These are phyloP conservation scores for Melipona bicolor DNA, from an alignment of 2,888 invertebrate genomes.

Conservation along the genomic window DNA sequence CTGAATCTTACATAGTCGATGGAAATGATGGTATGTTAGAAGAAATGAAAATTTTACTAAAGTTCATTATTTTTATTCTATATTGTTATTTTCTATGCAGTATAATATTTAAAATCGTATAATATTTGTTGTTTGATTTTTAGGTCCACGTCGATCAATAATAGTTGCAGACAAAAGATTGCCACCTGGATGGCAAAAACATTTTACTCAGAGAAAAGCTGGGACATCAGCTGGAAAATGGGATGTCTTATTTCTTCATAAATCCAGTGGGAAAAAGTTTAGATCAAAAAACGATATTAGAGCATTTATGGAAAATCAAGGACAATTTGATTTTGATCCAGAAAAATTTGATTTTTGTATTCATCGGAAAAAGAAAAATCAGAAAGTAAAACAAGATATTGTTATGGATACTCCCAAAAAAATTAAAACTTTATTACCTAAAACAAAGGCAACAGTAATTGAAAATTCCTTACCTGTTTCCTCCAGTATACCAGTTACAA, in stretches of 20 bases:
- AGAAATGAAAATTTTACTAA: background rate
- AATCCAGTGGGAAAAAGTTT: slow-evolving; percentile 87
- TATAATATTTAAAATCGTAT: background rate
- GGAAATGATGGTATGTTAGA: slow-evolving; percentile 76
- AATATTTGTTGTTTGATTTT: slow-evolving; percentile 33
- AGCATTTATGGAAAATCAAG: slow-evolving; percentile 84
- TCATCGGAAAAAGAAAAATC: slow-evolving; percentile 83
- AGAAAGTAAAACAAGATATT: slow-evolving; percentile 71
- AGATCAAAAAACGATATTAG: slow-evolving; percentile 87
- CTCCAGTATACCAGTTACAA: slow-evolving; percentile 44
- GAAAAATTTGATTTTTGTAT: slow-evolving; percentile 87
- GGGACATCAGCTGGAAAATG: slow-evolving; percentile 92
- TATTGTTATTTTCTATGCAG: background rate
- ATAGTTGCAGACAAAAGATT: slow-evolving; percentile 91
- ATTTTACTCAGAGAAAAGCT: slow-evolving; percentile 89
- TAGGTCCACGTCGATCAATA: slow-evolving; percentile 84
- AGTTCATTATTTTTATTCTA: background rate
- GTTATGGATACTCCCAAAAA: slow-evolving; percentile 75
- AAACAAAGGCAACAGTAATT: slow-evolving; percentile 70
- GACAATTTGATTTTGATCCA: slow-evolving; percentile 84
- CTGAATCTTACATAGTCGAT: slow-evolving; percentile 81
- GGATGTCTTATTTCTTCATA: slow-evolving; percentile 90
- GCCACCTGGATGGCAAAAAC: slow-evolving; percentile 92
- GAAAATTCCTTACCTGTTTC: slow-evolving; percentile 60
- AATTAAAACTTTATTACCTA: slow-evolving; percentile 82